These are phyloP conservation scores for Tamias sibiricus DNA, from an alignment of 2,113 vertebrate species.

Conservation along the genomic window DNA sequence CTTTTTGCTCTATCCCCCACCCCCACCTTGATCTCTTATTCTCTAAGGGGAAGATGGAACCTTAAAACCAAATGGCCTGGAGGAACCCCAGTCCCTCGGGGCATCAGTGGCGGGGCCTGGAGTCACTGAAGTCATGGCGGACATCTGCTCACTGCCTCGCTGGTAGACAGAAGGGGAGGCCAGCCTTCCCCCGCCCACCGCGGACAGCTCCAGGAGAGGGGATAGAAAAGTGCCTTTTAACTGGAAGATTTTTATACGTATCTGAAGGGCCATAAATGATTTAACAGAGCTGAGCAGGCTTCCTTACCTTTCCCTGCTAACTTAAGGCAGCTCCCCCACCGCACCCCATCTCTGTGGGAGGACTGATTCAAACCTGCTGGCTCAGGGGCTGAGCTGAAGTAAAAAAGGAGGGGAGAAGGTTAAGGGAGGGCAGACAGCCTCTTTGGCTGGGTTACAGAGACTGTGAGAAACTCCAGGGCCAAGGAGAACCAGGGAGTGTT, in stretches of 20 bases:
- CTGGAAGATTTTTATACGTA: background rate
- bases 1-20: background rate
- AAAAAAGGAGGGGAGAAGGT: background rate
- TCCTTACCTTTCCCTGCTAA: background rate
- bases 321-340: background rate
- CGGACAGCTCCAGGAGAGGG: background rate
- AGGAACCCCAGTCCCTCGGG: too few species aligned
- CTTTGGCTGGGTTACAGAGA: too few species aligned
- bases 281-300: accelerated
- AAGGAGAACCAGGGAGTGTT: background rate
- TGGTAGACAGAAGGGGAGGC: accelerated
- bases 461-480: background rate
- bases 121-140: background rate
- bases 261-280: background rate
- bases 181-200: background rate
- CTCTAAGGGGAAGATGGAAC: background rate
- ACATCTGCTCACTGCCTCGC: background rate
- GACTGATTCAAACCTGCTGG: background rate
- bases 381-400: background rate
- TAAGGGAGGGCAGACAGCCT: background rate
- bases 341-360: background rate
- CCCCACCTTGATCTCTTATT: background rate
- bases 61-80: background rate
- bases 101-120: accelerated
- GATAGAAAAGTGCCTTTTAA: background rate